Evolutionary conservation across 2,888 invertebrate species (phyloP), one percentile per base, ranked within the genome.

Genomic region (Eudemis profundana): DNA sequence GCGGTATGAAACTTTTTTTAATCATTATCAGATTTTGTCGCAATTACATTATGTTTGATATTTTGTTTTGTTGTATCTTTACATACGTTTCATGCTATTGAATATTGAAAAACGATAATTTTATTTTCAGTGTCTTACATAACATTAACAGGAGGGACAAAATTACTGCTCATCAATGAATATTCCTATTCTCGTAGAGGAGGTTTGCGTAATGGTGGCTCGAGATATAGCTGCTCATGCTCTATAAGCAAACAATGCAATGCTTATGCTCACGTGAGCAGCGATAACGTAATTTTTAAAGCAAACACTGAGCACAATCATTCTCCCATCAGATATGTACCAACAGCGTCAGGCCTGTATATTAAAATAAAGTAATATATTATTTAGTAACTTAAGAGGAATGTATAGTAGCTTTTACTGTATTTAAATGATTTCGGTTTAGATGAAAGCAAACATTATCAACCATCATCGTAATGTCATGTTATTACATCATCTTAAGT

Each of bases 201-300:
- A 27, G 5, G 27, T 3, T 7, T 27, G 27, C 27, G 27, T 7
- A 27, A 27, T 7, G 27, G 27, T 27, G 7, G 27, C 4, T 70
- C 62, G n/a, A 70, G 76, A 8, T 78, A 78, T 53, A 69, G 59
- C 0, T 82, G 79, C 53, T 77, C 77, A 3, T 72, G 70, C 40
- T 63, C 64, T 4, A 60, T 63, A 19, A 72, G 71, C 19, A 74
- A 71, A 53, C 67, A 70, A 0, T 80, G 81, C 60, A 75, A 70
- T 42, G 76, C 78, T 0, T 74, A 70, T 46, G 70, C 75, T 12
- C 72, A 74, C 27, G 69, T 78, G 2, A 68, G 63, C 38, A 68
- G 61, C 8, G 64, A 77, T 27, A 67, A 75, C 49, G 19, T 68
- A 4, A 74, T 79, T 10, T 29, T 71, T 0, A 63, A 65, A 4